Evolutionary conservation across 2,113 vertebrate genomes (phyloP).

Genomic region (Malurus elegans): DNA sequence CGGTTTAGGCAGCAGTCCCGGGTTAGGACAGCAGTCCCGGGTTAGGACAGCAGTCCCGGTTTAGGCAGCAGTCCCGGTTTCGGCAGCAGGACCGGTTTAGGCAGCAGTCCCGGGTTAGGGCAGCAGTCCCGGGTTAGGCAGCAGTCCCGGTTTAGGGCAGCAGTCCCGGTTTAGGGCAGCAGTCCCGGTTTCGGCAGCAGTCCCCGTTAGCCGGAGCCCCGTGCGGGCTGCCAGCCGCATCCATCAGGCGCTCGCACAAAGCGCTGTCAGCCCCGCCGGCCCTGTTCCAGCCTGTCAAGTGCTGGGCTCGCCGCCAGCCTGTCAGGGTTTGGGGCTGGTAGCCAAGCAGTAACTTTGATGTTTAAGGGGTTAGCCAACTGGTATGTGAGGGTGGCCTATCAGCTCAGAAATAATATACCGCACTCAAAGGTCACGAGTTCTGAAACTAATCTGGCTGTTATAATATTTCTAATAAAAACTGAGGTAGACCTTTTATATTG

Average conservation of each 20-base stretch:
- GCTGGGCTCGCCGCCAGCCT: constrained; percentile 88
- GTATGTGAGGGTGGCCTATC: constrained; percentile 86
- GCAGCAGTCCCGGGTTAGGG: too few species aligned
- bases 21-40: too few species aligned
- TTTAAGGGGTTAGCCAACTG: constrained; percentile 87
- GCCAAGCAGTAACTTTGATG: constrained; percentile 96
- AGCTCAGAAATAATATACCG: constrained; percentile 81
- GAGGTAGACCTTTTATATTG: constrained; percentile 74
- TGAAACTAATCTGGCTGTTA: constrained; percentile 73
- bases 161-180: too few species aligned
- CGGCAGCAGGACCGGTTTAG: too few species aligned
- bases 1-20: too few species aligned
- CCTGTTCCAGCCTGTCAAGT: constrained; percentile 85
- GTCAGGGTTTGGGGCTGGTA: constrained; percentile 87
- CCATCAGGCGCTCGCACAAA: constrained; percentile 85
- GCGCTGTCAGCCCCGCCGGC: constrained; percentile 83
- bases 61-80: too few species aligned
- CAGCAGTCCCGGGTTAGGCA: too few species aligned
- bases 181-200: too few species aligned
- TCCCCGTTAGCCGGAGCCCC: too few species aligned
- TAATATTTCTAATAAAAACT: constrained; percentile 75
- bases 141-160: too few species aligned
- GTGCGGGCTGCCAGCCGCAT: neutral
- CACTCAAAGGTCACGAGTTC: constrained; percentile 80
- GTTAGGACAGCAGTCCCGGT: too few species aligned